Conservation (phyloP, 1,140 invertebrate species). For the Homalodisca vitripennis region DNA sequence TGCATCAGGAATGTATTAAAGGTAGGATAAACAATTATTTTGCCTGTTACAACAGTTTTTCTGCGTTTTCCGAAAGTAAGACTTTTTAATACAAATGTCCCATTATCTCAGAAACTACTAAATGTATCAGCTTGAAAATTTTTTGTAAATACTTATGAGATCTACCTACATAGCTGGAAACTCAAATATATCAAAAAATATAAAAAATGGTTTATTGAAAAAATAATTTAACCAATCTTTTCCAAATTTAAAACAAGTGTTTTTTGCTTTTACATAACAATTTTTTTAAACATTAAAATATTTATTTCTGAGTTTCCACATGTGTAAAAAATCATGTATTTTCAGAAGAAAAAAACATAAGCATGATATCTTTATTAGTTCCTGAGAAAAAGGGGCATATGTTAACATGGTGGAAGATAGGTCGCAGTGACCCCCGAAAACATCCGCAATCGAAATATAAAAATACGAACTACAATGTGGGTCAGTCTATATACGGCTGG, state of each 20-base stretch:
- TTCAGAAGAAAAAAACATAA: conserved; percentile 1
- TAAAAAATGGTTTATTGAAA: background rate
- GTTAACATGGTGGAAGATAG: conserved; percentile 22
- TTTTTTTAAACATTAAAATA: no score
- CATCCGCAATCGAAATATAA: no score
- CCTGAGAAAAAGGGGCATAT: background rate
- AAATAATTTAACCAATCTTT: background rate
- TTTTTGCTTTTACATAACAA: no score
- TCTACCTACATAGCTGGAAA: background rate
- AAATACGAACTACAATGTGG: no score
- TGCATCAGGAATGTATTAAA: conserved; percentile 19
- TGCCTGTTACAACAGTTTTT: background rate
- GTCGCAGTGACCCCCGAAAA: background rate
- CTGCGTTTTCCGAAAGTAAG: conserved; percentile 5
- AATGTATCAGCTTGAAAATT: conserved; percentile 6
- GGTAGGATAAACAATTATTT: background rate
- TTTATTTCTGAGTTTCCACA: background rate
- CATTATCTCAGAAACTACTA: background rate
- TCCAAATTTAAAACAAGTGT: background rate
- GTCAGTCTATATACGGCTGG: no score
- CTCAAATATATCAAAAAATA: background rate
- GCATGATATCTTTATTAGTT: background rate
- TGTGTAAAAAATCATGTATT: background rate
- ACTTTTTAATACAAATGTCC: background rate
- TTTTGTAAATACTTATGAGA: background rate